Conservation (phyloP, 92 coral and sea anemone species). For the Zoanthus sansibaricus region DNA sequence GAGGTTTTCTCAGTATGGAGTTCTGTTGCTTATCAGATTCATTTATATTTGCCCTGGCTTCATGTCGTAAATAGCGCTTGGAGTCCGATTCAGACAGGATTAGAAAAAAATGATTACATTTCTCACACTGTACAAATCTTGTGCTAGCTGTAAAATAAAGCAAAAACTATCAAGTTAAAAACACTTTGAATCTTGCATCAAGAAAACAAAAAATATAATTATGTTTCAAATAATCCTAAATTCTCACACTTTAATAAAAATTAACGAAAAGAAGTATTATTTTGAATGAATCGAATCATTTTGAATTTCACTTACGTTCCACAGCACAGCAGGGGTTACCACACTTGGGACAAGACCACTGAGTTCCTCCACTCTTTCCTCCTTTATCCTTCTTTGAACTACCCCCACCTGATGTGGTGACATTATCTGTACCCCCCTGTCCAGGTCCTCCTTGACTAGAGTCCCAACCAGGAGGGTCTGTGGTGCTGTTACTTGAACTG, state of each 20-base stretch:
- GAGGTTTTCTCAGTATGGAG: conserved; percentile 76
- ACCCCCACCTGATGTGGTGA: conserved; percentile 65
- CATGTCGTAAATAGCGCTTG: conserved; percentile 82
- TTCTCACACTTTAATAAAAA: background rate
- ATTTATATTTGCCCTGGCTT: conserved; percentile 68
- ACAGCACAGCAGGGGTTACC: conserved; percentile 97
- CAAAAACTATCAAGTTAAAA: background rate
- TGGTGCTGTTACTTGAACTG: conserved; percentile 33
- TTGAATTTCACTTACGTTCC: conserved; percentile 67
- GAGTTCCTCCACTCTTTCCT: conserved; percentile 77
- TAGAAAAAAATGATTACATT: conserved; percentile 97
- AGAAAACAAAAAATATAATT: background rate
- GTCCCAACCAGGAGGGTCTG: conserved; percentile 63
- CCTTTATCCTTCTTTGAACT: conserved; percentile 67
- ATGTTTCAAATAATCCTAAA: background rate
- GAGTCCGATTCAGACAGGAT: conserved; percentile 94
- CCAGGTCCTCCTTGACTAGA: conserved; percentile 40
- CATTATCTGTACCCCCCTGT: conserved; percentile 21
- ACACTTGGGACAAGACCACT: conserved; percentile 97
- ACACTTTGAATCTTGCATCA: background rate
- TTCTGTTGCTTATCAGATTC: conserved; percentile 73
- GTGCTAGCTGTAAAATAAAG: conserved; percentile 82
- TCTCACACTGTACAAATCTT: conserved; percentile 98
- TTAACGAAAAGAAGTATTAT: background rate
- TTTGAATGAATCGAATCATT: background rate